phyloP scores from a whole-genome alignment of 1,140 invertebrate species.

The Drosophila ambigua region DNA sequence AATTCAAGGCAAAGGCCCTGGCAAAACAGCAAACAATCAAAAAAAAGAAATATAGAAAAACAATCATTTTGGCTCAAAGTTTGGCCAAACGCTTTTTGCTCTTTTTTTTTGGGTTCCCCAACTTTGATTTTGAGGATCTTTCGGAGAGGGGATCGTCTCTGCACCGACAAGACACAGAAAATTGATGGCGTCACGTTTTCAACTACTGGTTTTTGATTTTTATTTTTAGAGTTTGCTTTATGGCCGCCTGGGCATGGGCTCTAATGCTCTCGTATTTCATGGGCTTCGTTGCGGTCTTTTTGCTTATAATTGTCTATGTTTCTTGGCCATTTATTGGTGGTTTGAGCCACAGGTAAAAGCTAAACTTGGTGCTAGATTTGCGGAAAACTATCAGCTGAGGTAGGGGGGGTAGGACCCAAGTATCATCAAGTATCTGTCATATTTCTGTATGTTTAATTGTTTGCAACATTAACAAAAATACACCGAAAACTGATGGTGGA shows the following conservation, averaged over 20 bases:
- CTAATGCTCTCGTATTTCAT: conserved; percentile 33
- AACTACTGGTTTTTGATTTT: conserved; percentile 66
- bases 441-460: conserved; percentile 66
- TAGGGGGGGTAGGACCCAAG: conserved; percentile 48
- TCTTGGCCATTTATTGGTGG: conserved; percentile 14
- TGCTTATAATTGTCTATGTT: conserved; percentile 30
- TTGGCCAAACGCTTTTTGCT: conserved; percentile 29
- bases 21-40: conserved; percentile 33
- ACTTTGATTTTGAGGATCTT: conserved; percentile 31
- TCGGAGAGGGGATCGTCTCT: conserved; percentile 13
- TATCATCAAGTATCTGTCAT: conserved; percentile 47
- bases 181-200: conserved; percentile 63
- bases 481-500: conserved; percentile 19
- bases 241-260: conserved; percentile 14
- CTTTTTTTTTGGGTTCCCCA: conserved; percentile 27
- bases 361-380: conserved; percentile 13
- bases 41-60: conserved; percentile 18
- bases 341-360: conserved; percentile 33
- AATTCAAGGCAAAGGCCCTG: conserved; percentile 44
- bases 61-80: conserved; percentile 44
- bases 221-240: conserved; percentile 50
- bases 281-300: conserved; percentile 36
- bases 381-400: conserved; percentile 3
- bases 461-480: conserved; percentile 61
- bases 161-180: conserved; percentile 28